Conservation (phyloP, 2,113 vertebrate species). For the Nycticorax nycticorax region DNA sequence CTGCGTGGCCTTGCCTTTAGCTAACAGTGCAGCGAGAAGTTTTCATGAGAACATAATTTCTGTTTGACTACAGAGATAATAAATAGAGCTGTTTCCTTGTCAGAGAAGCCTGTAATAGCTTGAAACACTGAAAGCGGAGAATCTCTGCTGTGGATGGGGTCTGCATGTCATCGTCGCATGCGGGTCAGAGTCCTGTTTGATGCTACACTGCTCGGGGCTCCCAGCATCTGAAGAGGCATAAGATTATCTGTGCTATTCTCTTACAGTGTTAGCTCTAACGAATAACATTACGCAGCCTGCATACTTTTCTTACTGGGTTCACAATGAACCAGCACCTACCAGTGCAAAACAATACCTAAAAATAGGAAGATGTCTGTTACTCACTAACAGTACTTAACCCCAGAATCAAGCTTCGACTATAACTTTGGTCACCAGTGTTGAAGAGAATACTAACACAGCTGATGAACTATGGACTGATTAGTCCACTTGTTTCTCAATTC, state of each 20-base stretch:
- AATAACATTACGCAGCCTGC: neutral
- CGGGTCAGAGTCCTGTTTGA: neutral
- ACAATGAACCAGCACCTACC: neutral
- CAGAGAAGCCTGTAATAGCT: neutral
- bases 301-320: neutral
- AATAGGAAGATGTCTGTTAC: neutral
- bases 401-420: neutral
- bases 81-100: neutral
- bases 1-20: neutral
- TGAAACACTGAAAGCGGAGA: neutral
- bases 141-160: neutral
- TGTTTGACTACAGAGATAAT: neutral
- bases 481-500: neutral
- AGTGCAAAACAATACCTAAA: neutral
- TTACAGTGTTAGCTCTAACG: neutral
- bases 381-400: neutral
- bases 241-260: neutral
- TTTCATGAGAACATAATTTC: neutral
- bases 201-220: neutral
- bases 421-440: neutral
- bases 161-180: rapidly evolving
- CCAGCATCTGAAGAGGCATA: neutral
- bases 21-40: too few species aligned
- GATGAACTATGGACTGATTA: neutral
- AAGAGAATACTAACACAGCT: neutral